Conservation (phyloP, 2,888 invertebrate genomes). For the Tromatobia lineatoria region DNA sequence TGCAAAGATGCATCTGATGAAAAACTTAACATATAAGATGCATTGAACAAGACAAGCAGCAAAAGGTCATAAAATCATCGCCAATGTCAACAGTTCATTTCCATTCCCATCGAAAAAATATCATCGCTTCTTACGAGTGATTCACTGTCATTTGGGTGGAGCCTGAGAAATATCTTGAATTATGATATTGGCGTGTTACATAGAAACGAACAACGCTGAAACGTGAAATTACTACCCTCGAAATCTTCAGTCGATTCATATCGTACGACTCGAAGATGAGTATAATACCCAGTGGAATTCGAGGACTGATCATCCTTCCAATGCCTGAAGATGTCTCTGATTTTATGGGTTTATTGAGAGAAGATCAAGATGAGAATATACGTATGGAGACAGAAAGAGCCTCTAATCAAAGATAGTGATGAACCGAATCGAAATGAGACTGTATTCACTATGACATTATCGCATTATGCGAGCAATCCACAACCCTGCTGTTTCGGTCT, state of each 20-base stretch:
- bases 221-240: constrained; percentile 21
- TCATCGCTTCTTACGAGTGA: not conserved
- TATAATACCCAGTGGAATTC: constrained; percentile 19
- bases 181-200: constrained; percentile 7
- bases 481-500: constrained; percentile 57
- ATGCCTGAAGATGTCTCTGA: constrained; percentile 62
- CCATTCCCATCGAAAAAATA: not conserved
- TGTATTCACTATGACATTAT: constrained; percentile 81
- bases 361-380: constrained; percentile 79
- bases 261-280: constrained; percentile 17
- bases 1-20: not conserved
- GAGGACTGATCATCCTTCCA: constrained; percentile 32
- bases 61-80: not conserved
- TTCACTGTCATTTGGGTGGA: constrained; percentile 27
- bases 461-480: constrained; percentile 77
- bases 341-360: constrained; percentile 84
- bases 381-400: constrained; percentile 68
- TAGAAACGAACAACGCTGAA: constrained; percentile 36
- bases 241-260: constrained; percentile 24
- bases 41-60: not conserved
- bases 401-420: constrained; percentile 85
- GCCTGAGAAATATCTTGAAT: not conserved
- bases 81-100: not conserved
- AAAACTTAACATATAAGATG: not conserved
- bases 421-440: constrained; percentile 70